Base-by-base conservation (phyloP, 2,113 vertebrate genomes). In the Octodon degus region DNA sequence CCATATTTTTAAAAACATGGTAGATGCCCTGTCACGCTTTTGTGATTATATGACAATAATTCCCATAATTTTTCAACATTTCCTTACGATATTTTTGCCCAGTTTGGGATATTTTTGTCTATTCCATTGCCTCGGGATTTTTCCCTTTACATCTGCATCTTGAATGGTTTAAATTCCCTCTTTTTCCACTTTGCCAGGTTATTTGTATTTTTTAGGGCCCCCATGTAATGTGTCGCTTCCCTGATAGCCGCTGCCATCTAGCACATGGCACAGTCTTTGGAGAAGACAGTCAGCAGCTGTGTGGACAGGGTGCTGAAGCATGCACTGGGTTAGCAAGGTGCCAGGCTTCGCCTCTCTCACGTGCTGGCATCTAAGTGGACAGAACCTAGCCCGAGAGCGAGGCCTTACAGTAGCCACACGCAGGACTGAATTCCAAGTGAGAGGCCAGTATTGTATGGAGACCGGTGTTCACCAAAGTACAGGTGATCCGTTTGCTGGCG, bases 401-500 rank as follows among this genome's bases (percentile, higher is more conserved):
- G 93, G 20, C 32, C 30, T 94, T 90, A 47, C 76, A 83, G n/a
- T 70, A 83, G 65, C 43, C 12, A 37, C 5, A 94, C 8, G 43
- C 50, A 67, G 37, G 9, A 50, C 11, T 19, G 55, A 77, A 17
- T 94, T 47, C 25, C 89, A 19, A 70, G 83, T 93, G 85, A 88
- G 16, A 92, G 63, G 30, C 79, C 55, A 80, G 10, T 55, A 53
- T 70, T 82, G 63, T 63, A 76, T 47, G 58, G 83, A 94, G 65
- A 89, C 85, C 80, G 85, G 58, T 91, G 79, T 65, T 63, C 89
- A n/a, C 53, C 22, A 65, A 90, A 93, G 24, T 93, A 19, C 40
- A 86, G 25, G 77, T 85, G 74, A 70, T 63, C 20, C 27, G 5
- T 93, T 40, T 89, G 12, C 30, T 89, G 85, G 62, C 19, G 74